phyloP scores from a whole-genome alignment of 2,797 vertebrate species.

The Acestrorhynchus altus region DNA sequence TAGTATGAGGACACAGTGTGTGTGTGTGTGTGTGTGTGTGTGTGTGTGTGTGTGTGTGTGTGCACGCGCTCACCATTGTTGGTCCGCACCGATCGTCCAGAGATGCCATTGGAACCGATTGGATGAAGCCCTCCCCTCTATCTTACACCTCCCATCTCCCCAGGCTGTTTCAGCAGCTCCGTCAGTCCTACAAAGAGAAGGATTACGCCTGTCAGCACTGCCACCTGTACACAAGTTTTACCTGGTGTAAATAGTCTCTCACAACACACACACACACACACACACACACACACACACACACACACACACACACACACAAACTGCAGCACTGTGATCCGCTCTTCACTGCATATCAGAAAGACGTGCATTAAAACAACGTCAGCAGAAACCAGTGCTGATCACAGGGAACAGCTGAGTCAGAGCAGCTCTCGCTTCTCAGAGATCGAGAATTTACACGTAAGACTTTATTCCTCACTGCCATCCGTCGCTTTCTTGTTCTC shows the following conservation, averaged over 20 bases:
- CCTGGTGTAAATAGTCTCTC: neutral
- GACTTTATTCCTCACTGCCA: neutral
- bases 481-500: neutral
- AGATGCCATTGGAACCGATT: slow-evolving; percentile 83
- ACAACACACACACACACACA: neutral
- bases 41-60: neutral
- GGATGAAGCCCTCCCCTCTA: slow-evolving; percentile 84
- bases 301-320: slow-evolving; percentile 15
- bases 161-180: slow-evolving; percentile 92
- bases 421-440: neutral
- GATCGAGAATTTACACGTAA: neutral
- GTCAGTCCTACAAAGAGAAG: slow-evolving; percentile 83
- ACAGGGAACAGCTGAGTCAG: neutral
- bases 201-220: slow-evolving; percentile 20
- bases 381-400: too few relatives aligned
- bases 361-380: neutral
- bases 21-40: neutral
- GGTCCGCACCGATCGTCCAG: slow-evolving; percentile 78
- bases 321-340: too few relatives aligned
- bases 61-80: slow-evolving; percentile 80
- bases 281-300: neutral
- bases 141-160: slow-evolving; percentile 77
- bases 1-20: too few relatives aligned
- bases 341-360: neutral
- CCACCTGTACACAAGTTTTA: neutral